Percentiles rank a stretch among this genome's conserved stretches.
Evolutionary conservation across 2,113 vertebrate species (phyloP).

Genomic region (Takifugu flavidus): DNA sequence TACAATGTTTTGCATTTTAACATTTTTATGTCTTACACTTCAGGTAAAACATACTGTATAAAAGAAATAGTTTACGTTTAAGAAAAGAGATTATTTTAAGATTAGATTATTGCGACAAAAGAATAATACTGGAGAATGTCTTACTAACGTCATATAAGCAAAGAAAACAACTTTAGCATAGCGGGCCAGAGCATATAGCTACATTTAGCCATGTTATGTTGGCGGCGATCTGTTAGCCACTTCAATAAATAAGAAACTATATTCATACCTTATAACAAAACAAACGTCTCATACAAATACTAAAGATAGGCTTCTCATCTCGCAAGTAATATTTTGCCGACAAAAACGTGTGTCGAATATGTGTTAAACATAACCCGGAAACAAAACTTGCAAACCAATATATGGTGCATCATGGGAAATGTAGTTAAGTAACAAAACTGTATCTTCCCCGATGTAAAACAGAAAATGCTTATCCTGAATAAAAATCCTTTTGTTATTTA

Average conservation of each 20-base stretch:
- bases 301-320: fast-evolving
- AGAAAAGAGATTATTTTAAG: background rate
- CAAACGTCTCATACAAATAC: background rate
- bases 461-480: too few relatives aligned
- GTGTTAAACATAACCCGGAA: conserved; percentile 40
- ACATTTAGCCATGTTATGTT: too few relatives aligned
- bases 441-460: background rate
- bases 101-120: background rate
- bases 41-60: too few relatives aligned
- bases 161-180: too few relatives aligned
- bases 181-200: too few relatives aligned
- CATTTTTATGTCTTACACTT: background rate
- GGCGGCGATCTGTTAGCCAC: too few relatives aligned
- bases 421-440: conserved; percentile 11
- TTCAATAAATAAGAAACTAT: too few relatives aligned
- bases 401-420: conserved; percentile 41
- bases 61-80: background rate
- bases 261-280: conserved; percentile 18
- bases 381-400: conserved; percentile 5
- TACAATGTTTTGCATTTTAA: background rate
- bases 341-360: background rate
- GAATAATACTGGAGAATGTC: background rate
- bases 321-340: conserved; percentile 15
- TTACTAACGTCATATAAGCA: too few relatives aligned
- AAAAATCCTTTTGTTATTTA: too few relatives aligned